Evolutionary conservation across 2,888 invertebrate genomes (phyloP).

Genomic region (Ectropis crepuscularia): DNA sequence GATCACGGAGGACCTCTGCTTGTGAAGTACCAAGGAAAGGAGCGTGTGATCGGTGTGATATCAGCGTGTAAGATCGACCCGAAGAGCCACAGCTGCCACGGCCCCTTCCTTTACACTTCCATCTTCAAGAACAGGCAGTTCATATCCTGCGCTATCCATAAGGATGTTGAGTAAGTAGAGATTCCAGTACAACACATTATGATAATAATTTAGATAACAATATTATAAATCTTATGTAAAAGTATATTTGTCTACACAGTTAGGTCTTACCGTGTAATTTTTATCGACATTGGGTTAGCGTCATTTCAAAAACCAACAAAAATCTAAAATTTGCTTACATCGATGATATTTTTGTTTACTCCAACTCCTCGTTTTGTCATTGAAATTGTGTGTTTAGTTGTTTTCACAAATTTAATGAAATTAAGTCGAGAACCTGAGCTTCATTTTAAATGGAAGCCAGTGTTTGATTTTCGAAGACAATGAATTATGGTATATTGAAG

Average conservation of each 20-base stretch:
- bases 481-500: too few species aligned
- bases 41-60: constrained; percentile 72
- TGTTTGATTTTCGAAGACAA: too few species aligned
- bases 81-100: constrained; percentile 74
- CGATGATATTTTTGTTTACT: too few species aligned
- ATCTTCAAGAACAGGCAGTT: constrained; percentile 75
- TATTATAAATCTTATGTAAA: too few species aligned
- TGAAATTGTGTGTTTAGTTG: neutral
- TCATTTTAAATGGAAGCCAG: too few species aligned
- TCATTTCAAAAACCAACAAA: neutral
- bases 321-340: too few species aligned
- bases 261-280: too few species aligned
- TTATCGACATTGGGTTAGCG: too few species aligned
- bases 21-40: constrained; percentile 69
- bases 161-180: constrained; percentile 72
- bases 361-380: too few species aligned
- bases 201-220: too few species aligned
- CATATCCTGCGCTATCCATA: constrained; percentile 73
- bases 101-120: constrained; percentile 78
- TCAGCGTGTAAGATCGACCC: constrained; percentile 80
- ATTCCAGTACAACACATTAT: neutral
- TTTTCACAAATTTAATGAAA: neutral
- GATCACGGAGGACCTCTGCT: constrained; percentile 77
- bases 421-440: too few species aligned
- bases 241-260: too few species aligned